Percentiles rank a stretch among this genome's conserved stretches.
Conservation (phyloP, 2,113 vertebrate species). For the Crotalus tigris region DNA sequence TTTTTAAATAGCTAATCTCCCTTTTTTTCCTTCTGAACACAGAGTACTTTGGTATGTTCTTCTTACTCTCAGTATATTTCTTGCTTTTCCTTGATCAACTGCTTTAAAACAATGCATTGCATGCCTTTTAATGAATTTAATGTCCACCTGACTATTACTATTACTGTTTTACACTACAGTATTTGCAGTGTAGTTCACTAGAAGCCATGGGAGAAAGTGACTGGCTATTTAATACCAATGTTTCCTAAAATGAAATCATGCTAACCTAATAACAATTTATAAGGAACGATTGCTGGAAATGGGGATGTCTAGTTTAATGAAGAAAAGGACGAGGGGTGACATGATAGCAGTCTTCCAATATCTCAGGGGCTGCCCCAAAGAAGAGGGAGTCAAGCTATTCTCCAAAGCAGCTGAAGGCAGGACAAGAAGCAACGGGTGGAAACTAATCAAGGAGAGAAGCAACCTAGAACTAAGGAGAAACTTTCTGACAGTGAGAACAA, state of each 20-base stretch:
- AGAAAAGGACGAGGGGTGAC: too few species aligned
- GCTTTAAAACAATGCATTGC: not conserved
- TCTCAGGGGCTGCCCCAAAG: too few species aligned
- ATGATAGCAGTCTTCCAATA: too few species aligned
- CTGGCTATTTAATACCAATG: not conserved
- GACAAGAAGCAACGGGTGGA: too few species aligned
- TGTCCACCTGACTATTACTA: not conserved
- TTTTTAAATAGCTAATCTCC: not conserved
- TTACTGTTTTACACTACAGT: not conserved
- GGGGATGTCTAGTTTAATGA: too few species aligned
- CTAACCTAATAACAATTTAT: not conserved
- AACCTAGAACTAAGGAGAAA: too few species aligned
- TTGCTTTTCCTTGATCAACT: not conserved
- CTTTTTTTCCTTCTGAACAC: accelerated
- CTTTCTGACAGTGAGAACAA: too few species aligned
- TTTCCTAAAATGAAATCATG: not conserved
- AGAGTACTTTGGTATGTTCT: not conserved
- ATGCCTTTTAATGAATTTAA: not conserved
- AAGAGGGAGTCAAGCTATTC: too few species aligned
- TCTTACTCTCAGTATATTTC: not conserved
- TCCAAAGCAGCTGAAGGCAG: too few species aligned
- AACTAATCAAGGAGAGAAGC: too few species aligned
- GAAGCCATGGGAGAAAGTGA: not conserved
- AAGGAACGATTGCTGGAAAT: too few species aligned
- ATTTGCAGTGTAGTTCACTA: not conserved